These are phyloP conservation scores for Cyrtonyx montezumae DNA, from an alignment of 2,113 vertebrate genomes.

Conservation along the genomic window DNA sequence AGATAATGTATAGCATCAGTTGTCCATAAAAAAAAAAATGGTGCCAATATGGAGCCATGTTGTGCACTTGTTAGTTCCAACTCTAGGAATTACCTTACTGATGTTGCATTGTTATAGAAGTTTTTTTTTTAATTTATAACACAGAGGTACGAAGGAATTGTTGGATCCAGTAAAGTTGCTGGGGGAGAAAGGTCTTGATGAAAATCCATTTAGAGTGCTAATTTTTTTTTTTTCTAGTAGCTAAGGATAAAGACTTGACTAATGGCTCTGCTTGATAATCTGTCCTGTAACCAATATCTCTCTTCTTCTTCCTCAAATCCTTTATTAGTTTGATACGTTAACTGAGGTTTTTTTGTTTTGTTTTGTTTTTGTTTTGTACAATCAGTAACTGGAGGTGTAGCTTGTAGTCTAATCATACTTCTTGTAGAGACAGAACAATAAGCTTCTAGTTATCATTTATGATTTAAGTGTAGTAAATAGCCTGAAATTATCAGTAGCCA, in stretches of 20 bases:
- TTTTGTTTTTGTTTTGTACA: neutral
- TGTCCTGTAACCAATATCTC: neutral
- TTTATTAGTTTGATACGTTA: neutral
- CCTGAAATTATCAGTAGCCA: neutral
- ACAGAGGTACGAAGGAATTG: neutral
- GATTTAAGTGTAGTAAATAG: neutral
- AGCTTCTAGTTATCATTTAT: neutral
- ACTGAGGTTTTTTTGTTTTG: neutral
- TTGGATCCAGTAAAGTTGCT: neutral
- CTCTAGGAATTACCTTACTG: neutral
- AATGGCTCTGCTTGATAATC: neutral
- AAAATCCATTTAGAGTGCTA: neutral
- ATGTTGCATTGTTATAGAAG: accelerated
- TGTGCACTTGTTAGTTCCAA: neutral
- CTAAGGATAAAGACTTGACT: neutral
- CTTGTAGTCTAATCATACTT: neutral
- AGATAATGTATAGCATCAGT: neutral
- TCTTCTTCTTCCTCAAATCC: neutral
- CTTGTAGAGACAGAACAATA: neutral
- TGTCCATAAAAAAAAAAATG: neutral
- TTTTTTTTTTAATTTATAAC: neutral
- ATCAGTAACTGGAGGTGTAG: neutral
- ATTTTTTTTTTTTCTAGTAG: neutral
- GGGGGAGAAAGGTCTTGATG: neutral
- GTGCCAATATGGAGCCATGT: neutral